Conservation (phyloP, 2,113 vertebrate species). For the Eulacestoma nigropectus region DNA sequence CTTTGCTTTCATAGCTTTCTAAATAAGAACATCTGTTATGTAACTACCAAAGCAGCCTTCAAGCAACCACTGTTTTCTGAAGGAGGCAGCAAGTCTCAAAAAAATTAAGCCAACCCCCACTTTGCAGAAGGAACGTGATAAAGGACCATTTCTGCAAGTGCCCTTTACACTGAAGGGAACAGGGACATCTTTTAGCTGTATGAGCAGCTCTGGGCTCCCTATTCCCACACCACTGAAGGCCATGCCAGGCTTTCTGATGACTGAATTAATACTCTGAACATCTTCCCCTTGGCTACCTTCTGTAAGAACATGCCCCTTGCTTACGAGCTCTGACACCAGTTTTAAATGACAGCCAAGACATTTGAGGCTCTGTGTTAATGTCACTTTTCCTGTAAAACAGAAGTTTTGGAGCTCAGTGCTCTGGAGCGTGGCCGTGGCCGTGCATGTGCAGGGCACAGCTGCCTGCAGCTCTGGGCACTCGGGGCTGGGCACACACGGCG, state of each 20-base stretch:
- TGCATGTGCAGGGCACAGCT: background rate
- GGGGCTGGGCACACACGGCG: rapidly evolving
- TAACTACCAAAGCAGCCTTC: background rate
- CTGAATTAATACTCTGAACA: background rate
- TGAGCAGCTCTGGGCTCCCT: background rate
- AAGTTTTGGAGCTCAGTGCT: rapidly evolving
- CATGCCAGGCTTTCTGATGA: background rate
- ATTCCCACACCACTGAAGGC: rapidly evolving
- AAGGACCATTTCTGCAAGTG: background rate
- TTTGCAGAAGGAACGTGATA: rapidly evolving
- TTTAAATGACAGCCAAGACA: background rate
- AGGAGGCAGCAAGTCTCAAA: background rate
- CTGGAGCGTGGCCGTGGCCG: rapidly evolving
- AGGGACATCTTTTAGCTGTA: rapidly evolving
- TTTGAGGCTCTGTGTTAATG: rapidly evolving
- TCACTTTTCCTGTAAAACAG: rapidly evolving
- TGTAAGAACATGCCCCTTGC: background rate
- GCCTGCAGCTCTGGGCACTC: background rate
- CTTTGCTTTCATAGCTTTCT: background rate
- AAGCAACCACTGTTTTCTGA: background rate
- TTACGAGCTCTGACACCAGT: rapidly evolving
- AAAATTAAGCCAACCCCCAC: background rate
- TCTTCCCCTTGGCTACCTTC: background rate
- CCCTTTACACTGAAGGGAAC: background rate
- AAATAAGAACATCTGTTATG: background rate